phyloP scores from a whole-genome alignment of 2,888 invertebrate species.

The Rhagium mordax region DNA sequence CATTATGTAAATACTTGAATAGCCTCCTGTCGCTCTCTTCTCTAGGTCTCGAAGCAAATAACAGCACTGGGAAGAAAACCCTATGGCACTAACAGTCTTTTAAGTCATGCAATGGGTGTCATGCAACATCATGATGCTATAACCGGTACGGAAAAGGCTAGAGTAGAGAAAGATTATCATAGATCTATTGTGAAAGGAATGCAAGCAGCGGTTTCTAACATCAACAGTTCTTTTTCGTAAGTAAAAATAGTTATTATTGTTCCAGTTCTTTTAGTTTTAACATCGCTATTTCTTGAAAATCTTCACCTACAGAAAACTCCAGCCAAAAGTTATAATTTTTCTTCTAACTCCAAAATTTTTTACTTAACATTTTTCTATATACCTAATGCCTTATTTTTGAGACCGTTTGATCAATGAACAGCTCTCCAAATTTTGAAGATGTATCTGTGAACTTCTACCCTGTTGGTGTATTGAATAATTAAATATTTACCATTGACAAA shows the following conservation, averaged over 20 bases:
- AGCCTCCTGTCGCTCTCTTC: background rate
- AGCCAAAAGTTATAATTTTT: too few relatives aligned
- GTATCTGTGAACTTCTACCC: too few relatives aligned
- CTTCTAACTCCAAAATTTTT: too few relatives aligned
- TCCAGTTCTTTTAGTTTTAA: too few relatives aligned
- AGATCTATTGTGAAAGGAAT: conserved; percentile 78
- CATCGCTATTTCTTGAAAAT: background rate
- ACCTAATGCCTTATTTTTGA: too few relatives aligned
- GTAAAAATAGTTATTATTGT: background rate
- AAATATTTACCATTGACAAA: too few relatives aligned
- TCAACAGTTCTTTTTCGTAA: conserved; percentile 18
- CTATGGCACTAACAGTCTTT: conserved; percentile 61
- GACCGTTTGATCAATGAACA: too few relatives aligned
- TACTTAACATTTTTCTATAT: too few relatives aligned
- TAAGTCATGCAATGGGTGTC: conserved; percentile 76
- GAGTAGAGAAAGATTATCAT: conserved; percentile 90
- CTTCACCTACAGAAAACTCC: too few relatives aligned
- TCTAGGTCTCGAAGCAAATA: conserved; percentile 73
- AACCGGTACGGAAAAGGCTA: conserved; percentile 87
- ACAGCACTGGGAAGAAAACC: conserved; percentile 73
- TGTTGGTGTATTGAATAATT: too few relatives aligned
- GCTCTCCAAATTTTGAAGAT: too few relatives aligned
- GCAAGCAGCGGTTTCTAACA: background rate
- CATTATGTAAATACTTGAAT: background rate
- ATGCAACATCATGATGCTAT: conserved; percentile 96